Evolutionary conservation across 2,888 invertebrate genomes (phyloP).

Genomic region (Isoperla grammatica): DNA sequence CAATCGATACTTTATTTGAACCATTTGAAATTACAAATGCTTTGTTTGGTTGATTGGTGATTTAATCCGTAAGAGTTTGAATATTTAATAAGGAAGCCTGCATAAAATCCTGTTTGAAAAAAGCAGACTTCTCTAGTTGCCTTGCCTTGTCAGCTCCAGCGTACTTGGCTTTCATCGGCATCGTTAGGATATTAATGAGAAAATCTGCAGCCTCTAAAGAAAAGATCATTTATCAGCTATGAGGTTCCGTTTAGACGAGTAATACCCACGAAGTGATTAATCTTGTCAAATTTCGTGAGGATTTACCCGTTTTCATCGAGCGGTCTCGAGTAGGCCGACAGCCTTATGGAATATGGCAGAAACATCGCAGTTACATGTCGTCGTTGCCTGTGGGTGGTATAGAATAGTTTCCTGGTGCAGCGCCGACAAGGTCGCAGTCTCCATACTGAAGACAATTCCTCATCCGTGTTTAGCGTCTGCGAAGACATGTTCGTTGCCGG

Average conservation of each 20-base stretch:
- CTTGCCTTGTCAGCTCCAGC: constrained; percentile 19
- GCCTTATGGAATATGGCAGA: no score
- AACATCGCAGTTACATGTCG: no score
- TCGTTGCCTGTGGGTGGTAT: no score
- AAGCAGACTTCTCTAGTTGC: not conserved
- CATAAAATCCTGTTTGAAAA: not conserved
- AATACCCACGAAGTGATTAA: constrained; percentile 24
- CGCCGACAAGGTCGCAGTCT: no score
- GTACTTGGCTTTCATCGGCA: constrained; percentile 18
- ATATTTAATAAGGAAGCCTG: not conserved
- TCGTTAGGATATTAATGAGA: constrained; percentile 22
- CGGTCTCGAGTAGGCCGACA: no score
- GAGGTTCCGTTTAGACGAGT: constrained; percentile 22
- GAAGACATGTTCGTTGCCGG: no score
- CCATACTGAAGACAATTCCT: no score
- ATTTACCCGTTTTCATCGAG: constrained; percentile 7
- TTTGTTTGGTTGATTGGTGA: constrained; percentile 1
- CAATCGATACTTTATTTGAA: not conserved
- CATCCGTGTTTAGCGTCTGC: no score
- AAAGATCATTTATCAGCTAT: constrained; percentile 25
- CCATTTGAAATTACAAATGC: constrained; percentile 2
- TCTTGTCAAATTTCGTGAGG: constrained; percentile 24
- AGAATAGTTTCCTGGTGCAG: no score
- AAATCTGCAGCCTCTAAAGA: constrained; percentile 21
- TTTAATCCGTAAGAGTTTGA: not conserved